phyloP scores from a whole-genome alignment of 53 echinoderm and acorn worm species.

The Apostichopus leukothele region DNA sequence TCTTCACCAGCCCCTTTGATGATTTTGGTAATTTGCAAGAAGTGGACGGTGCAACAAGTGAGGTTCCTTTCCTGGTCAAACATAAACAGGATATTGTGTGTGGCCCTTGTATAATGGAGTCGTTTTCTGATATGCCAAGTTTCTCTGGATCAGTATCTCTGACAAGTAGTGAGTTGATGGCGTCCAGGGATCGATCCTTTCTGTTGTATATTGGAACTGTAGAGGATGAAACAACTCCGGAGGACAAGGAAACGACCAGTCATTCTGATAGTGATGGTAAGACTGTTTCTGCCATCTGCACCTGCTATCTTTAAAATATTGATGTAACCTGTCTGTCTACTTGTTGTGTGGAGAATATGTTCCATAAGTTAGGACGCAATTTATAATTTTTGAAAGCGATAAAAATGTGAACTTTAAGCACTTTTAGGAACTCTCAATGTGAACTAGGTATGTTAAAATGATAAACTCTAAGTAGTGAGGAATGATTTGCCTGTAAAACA shows the following conservation, averaged over 20 bases:
- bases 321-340: too few relatives aligned
- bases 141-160: conserved; percentile 82
- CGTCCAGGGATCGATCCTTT: conserved; percentile 81
- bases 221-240: not conserved
- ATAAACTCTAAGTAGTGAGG: too few relatives aligned
- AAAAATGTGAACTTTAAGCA: too few relatives aligned
- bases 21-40: conserved; percentile 43
- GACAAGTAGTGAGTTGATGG: conserved; percentile 84
- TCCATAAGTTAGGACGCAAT: too few relatives aligned
- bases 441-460: too few relatives aligned
- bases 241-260: not conserved
- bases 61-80: conserved; percentile 66
- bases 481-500: too few relatives aligned
- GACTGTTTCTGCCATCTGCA: not conserved
- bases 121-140: conserved; percentile 87
- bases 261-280: not conserved
- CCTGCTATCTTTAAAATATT: too few relatives aligned
- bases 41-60: conserved; percentile 20
- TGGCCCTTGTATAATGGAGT: conserved; percentile 85
- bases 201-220: conserved; percentile 83
- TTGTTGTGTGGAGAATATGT: too few relatives aligned
- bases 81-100: conserved; percentile 86
- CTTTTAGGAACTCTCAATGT: too few relatives aligned
- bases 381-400: too few relatives aligned
- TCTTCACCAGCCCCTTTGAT: conserved; percentile 49